Base-by-base conservation (phyloP, 2,797 vertebrate species). In the Huso huso region DNA sequence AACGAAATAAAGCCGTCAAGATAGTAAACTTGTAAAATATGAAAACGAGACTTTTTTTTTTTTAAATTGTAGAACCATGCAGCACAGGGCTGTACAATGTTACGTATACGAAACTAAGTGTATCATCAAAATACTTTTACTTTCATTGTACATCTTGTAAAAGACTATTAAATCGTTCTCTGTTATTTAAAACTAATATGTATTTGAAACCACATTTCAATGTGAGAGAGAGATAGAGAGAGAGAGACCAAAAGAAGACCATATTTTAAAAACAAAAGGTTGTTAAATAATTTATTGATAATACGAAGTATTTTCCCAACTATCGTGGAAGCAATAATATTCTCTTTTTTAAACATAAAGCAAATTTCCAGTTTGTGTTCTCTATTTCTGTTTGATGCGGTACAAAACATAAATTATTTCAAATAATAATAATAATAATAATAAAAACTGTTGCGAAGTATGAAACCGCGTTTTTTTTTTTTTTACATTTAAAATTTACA, bases 251-350 rank as follows among this genome's bases (percentile, higher is more conserved):
- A 58, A 68, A 68, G 53, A 65, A 63, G 48, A 76, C 2, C 23
- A 37, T 77, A 62, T 74, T 62, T 51, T 76, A 79, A 72, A 37
- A 82, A 79, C 65, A 84, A 83, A 87, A 80, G 86, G 87, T 89
- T 91, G 94, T 97, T 96, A 96, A 98, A 98, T 98, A 98, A 97
- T 98, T 98, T 98, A 98, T 98, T 98, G 90, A 91, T 93, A 87
- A 91, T 94, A 97, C 94, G 95, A 96, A 96, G 89, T 87, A 83
- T 85, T 86, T 81, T 86, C 85, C 84, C 88, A 84, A 82, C 84
- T 76, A 68, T 65, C 70, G 78, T 74, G 82, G 89, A 90, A 89
- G 87, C 79, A 77, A 86, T 86, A 88, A 85, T 87, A 82, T 86
- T 86, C 79, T 87, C 82, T 82, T 83, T 79, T 77, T 85, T 77